Evolutionary conservation across 2,797 vertebrate genomes (phyloP).

Genomic region (Poeciliopsis gracilis): DNA sequence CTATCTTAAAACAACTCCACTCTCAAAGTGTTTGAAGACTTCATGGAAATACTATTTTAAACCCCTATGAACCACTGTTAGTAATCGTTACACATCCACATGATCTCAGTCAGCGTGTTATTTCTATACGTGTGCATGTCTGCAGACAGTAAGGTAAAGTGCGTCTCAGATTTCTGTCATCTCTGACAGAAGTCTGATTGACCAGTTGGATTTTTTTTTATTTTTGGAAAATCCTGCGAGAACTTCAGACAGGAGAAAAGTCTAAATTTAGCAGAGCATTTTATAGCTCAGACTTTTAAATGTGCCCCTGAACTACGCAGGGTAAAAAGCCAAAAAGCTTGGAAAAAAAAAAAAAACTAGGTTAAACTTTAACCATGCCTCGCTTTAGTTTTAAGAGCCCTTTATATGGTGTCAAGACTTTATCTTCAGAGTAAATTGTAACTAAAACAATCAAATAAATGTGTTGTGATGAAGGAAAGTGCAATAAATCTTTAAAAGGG

Average conservation of each 20-base stretch:
- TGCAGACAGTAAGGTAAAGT: background rate
- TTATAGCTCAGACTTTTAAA: background rate
- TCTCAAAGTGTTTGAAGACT: background rate
- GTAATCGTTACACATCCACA: background rate
- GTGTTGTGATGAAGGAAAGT: background rate
- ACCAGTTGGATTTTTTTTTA: background rate
- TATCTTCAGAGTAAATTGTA: background rate
- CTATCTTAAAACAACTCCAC: background rate
- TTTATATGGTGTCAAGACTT: slow-evolving; percentile 3
- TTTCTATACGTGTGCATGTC: background rate
- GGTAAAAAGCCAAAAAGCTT: background rate
- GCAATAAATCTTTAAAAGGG: background rate
- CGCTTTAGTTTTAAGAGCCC: background rate
- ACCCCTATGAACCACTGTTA: background rate
- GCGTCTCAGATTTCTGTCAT: background rate
- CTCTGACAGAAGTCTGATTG: background rate
- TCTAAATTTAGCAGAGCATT: background rate
- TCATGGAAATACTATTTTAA: background rate
- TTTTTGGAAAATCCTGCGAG: background rate
- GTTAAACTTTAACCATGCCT: slow-evolving; percentile 17
- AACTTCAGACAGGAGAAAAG: background rate
- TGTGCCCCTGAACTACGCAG: background rate
- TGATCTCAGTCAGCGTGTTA: background rate
- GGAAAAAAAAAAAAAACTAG: slow-evolving; percentile 3
- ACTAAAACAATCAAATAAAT: background rate